Evolutionary conservation across 2,888 invertebrate genomes (phyloP).

Genomic region (Thymelicus sylvestris): DNA sequence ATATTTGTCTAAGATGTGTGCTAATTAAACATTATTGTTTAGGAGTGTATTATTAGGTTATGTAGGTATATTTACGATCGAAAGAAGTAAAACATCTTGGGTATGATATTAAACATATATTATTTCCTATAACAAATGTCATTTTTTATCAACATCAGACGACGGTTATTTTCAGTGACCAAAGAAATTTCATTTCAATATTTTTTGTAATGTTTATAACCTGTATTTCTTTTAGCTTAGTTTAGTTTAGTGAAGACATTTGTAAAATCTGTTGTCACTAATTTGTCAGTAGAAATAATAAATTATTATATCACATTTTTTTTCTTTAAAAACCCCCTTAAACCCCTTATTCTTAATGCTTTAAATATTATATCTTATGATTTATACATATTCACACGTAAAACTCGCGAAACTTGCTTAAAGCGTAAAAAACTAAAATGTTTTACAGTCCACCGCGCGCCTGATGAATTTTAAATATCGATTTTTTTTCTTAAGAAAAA

Average conservation of each 20-base stretch:
- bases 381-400: no score
- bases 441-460: no score
- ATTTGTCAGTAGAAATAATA: neutral
- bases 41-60: neutral
- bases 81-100: constrained; percentile 4
- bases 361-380: no score
- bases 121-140: neutral
- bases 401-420: no score
- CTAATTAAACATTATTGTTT: neutral
- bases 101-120: neutral
- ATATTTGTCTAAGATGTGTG: neutral
- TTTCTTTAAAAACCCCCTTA: neutral
- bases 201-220: neutral
- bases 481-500: no score
- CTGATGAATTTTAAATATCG: no score
- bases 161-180: neutral
- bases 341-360: no score
- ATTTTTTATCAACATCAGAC: neutral
- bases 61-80: neutral
- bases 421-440: no score
- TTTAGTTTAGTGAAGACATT: neutral
- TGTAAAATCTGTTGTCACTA: neutral
- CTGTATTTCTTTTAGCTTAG: neutral
- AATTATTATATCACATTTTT: neutral
- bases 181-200: constrained; percentile 4